Conservation (phyloP, 2,888 invertebrate species). For the Pterobdella sp. region DNA sequence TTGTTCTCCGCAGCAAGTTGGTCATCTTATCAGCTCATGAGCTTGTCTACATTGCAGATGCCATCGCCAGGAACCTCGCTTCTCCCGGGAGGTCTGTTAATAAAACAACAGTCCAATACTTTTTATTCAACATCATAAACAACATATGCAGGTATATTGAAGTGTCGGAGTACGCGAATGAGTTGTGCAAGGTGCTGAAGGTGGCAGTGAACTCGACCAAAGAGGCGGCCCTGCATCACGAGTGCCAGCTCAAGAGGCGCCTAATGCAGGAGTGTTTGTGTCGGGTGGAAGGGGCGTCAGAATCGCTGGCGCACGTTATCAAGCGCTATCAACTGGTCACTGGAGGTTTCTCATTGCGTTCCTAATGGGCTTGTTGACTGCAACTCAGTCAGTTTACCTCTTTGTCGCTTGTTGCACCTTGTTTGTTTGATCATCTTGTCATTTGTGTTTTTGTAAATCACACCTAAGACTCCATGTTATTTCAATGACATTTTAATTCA, state of each 20-base stretch:
- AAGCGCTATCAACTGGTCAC: not conserved
- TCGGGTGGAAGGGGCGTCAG: not conserved
- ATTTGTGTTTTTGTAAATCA: too few relatives aligned
- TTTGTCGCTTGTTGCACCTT: too few relatives aligned
- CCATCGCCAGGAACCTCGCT: constrained; percentile 74
- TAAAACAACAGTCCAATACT: constrained; percentile 81
- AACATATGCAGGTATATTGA: constrained; percentile 64
- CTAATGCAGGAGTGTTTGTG: constrained; percentile 4
- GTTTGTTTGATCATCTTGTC: too few relatives aligned
- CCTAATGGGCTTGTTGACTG: not conserved
- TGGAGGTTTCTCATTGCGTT: constrained; percentile 1
- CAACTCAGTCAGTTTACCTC: too few relatives aligned
- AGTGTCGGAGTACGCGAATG: constrained; percentile 73
- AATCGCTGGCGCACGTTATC: not conserved
- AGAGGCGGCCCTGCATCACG: constrained; percentile 64
- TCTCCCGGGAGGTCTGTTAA: constrained; percentile 57
- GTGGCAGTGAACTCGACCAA: constrained; percentile 78
- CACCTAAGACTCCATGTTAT: too few relatives aligned
- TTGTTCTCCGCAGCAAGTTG: constrained; percentile 85
- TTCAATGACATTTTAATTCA: too few relatives aligned
- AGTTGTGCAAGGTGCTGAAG: constrained; percentile 59
- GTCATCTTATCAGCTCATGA: constrained; percentile 87
- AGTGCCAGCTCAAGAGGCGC: constrained; percentile 11
- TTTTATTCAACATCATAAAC: constrained; percentile 72
- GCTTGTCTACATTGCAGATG: constrained; percentile 86